A percentile compares a stretch with the other conserved stretches of the same genome.
Conservation (phyloP, 2,888 invertebrate species). For the Epinotia nisella region DNA sequence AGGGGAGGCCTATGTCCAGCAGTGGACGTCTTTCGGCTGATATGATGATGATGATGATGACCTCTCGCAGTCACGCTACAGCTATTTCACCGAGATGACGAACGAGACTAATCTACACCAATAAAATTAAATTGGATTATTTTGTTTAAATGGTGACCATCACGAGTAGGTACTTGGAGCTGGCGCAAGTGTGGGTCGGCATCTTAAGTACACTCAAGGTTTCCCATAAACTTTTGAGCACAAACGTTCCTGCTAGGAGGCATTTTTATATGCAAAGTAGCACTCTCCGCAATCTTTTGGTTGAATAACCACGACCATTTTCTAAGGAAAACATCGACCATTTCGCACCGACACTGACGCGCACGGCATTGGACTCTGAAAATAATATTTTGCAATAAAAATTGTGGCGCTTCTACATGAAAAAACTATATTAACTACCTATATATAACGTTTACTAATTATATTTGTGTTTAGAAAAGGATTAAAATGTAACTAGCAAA, state of each 20-base stretch:
- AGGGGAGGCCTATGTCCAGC: too few species aligned
- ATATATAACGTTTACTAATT: too few species aligned
- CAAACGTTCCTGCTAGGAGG: conserved; percentile 5
- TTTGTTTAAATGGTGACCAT: conserved; percentile 29
- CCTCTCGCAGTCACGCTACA: not conserved
- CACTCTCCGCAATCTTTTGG: conserved; percentile 13
- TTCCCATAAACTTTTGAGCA: conserved; percentile 33
- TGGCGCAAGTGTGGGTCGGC: conserved; percentile 12
- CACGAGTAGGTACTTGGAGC: conserved; percentile 24
- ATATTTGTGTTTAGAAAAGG: too few species aligned
- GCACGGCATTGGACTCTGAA: too few species aligned
- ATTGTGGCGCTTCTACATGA: not conserved
- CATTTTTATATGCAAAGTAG: conserved; percentile 34
- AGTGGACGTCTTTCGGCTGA: too few species aligned
- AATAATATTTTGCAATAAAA: too few species aligned
- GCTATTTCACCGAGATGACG: not conserved
- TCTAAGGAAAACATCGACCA: not conserved
- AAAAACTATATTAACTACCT: too few species aligned
- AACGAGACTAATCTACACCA: conserved; percentile 18
- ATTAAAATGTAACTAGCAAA: too few species aligned
- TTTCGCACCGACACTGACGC: not conserved
- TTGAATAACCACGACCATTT: conserved; percentile 12
- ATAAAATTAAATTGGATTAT: conserved; percentile 38
- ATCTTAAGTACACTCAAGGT: conserved; percentile 34
- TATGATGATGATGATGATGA: too few species aligned